These are phyloP conservation scores for Plotosus lineatus DNA, from an alignment of 2,113 vertebrate species.

Conservation along the genomic window DNA sequence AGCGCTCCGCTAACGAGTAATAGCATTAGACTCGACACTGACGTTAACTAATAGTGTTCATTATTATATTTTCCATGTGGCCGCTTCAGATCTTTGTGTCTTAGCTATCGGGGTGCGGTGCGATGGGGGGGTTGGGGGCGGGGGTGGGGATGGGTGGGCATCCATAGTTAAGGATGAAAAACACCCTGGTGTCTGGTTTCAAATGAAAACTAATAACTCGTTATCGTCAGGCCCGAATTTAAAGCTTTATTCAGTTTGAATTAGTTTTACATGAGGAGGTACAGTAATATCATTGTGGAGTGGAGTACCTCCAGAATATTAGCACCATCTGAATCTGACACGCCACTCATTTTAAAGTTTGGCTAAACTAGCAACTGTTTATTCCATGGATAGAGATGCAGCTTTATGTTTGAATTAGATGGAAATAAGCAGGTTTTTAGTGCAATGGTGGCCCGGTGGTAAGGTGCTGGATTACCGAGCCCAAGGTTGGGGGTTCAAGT, in stretches of 20 bases:
- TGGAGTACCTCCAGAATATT: background rate
- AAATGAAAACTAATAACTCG: conserved; percentile 45
- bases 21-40: conserved; percentile 59
- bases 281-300: background rate
- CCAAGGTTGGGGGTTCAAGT: no score
- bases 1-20: conserved; percentile 55
- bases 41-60: conserved; percentile 78
- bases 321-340: background rate
- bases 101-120: conserved; percentile 64
- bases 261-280: conserved; percentile 5
- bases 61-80: conserved; percentile 76
- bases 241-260: conserved; percentile 34
- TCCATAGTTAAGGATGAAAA: conserved; percentile 54
- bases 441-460: no score
- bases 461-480: no score
- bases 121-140: no score
- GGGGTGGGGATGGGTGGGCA: conserved; percentile 41
- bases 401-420: no score
- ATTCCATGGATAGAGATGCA: no score
- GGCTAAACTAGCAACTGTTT: background rate
- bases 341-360: background rate
- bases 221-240: conserved; percentile 58
- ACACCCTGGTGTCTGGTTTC: conserved; percentile 45
- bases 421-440: no score
- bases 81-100: conserved; percentile 63